Percentiles rank a stretch among this genome's conserved stretches.
phyloP scores from a whole-genome alignment of 37 sponge, comb jelly and placozoan genomes.

The Cliona cf. orientalis region DNA sequence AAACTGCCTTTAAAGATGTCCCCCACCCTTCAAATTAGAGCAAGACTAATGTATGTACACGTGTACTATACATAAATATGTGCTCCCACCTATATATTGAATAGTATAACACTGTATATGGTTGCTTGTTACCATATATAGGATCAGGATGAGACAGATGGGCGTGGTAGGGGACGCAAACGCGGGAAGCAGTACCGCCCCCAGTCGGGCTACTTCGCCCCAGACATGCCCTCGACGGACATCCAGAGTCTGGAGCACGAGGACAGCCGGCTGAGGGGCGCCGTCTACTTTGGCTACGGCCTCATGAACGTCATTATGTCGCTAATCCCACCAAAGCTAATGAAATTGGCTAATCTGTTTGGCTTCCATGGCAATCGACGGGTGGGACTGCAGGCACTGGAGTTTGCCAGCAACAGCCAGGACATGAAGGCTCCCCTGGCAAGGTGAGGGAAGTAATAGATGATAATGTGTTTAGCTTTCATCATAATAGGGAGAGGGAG shows the following conservation, averaged over 20 bases:
- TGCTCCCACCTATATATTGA: no score
- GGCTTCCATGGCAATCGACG: constrained; percentile 91
- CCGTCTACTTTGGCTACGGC: constrained; percentile 91
- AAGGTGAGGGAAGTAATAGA: constrained; percentile 51
- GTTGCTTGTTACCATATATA: no score
- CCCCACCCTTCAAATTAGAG: no score
- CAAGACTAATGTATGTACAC: no score
- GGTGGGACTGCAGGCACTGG: constrained; percentile 84
- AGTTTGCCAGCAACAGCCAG: constrained; percentile 71
- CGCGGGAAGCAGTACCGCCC: constrained; percentile 3
- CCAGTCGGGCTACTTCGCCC: constrained; percentile 36
- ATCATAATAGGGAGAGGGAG: not conserved
- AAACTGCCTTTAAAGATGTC: no score
- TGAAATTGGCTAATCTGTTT: constrained; percentile 92
- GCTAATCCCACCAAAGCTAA: constrained; percentile 92
- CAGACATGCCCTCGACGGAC: not conserved
- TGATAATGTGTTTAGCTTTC: no score
- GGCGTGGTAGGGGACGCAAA: not conserved
- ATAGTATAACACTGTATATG: no score
- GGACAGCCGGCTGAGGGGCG: constrained; percentile 64
- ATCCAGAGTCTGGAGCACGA: constrained; percentile 35
- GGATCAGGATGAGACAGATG: not conserved
- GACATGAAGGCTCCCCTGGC: constrained; percentile 94
- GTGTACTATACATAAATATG: no score
- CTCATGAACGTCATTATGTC: constrained; percentile 91